Percentiles rank a stretch among this genome's conserved stretches.
Evolutionary conservation across 2,113 vertebrate species (phyloP).

Genomic region (Aplodontia rufa): DNA sequence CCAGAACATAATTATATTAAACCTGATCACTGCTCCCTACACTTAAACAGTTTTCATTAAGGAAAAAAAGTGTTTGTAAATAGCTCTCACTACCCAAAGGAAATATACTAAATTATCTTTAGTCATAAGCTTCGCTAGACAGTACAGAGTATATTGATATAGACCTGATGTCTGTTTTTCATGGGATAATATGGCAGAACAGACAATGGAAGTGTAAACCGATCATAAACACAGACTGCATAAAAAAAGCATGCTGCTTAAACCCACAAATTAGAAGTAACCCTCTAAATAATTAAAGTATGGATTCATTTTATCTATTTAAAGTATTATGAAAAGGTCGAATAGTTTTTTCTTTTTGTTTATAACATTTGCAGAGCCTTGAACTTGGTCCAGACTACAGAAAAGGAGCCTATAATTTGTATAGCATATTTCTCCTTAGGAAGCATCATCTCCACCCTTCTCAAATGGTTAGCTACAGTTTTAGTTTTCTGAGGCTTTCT

Average conservation of each 20-base stretch:
- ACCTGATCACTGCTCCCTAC: not conserved
- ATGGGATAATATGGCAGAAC: not conserved
- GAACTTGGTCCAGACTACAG: constrained; percentile 62
- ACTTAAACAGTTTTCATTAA: not conserved
- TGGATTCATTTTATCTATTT: constrained; percentile 47
- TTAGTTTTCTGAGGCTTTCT: constrained; percentile 48
- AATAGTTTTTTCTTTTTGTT: constrained; percentile 43
- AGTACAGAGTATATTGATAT: not conserved
- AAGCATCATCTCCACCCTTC: constrained; percentile 62
- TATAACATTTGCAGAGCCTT: constrained; percentile 63
- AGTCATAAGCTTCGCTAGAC: not conserved
- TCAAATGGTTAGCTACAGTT: constrained; percentile 71
- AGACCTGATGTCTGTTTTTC: not conserved
- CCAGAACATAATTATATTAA: not conserved
- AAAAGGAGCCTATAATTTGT: constrained; percentile 47
- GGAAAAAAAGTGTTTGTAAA: not conserved
- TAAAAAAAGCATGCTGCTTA: not conserved
- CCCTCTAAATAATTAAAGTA: constrained; percentile 16
- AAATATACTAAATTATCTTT: not conserved
- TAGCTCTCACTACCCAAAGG: not conserved
- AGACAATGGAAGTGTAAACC: not conserved
- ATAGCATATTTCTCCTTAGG: constrained; percentile 53
- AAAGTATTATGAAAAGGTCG: constrained; percentile 48
- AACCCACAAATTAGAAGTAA: constrained; percentile 38
- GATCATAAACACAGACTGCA: not conserved